phyloP scores from a whole-genome alignment of 2,113 vertebrate genomes.

The Oncorhynchus mykiss region DNA sequence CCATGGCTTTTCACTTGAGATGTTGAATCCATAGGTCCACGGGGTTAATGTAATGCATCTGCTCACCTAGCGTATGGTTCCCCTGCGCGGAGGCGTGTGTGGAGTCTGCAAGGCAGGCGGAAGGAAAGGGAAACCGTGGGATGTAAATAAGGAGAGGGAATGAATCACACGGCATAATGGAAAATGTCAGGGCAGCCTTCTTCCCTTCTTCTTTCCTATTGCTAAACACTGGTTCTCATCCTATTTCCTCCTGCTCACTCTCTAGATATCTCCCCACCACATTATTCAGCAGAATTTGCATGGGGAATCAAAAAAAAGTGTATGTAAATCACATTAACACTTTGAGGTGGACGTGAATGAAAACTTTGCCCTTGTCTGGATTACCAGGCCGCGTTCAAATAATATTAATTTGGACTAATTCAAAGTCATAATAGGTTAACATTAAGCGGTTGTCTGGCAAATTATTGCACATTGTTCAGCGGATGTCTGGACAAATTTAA shows the following conservation, averaged over 20 bases:
- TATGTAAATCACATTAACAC: constrained; percentile 10
- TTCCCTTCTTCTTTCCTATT: constrained; percentile 5
- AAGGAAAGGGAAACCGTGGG: background rate
- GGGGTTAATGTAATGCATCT: background rate
- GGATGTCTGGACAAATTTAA: constrained; percentile 1
- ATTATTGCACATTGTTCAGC: constrained; percentile 10
- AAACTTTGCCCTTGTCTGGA: constrained; percentile 19
- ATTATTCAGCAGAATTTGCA: background rate
- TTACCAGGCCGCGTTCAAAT: constrained; percentile 9
- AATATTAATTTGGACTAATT: constrained; percentile 20
- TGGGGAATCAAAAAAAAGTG: background rate
- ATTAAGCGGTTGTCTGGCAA: constrained; percentile 11
- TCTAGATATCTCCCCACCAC: background rate
- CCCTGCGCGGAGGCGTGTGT: constrained; percentile 22
- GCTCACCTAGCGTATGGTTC: background rate
- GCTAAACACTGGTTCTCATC: constrained; percentile 17
- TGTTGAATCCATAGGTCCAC: too few relatives aligned
- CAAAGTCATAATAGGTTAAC: constrained; percentile 6
- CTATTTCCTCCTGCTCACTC: background rate
- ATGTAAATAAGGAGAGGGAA: constrained; percentile 17
- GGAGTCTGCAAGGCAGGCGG: constrained; percentile 15
- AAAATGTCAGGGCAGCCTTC: constrained; percentile 20
- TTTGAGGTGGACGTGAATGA: constrained; percentile 2
- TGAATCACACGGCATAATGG: constrained; percentile 27
- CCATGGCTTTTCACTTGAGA: background rate